Conservation (phyloP, 2,888 invertebrate species). For the Volucella bombylans region DNA sequence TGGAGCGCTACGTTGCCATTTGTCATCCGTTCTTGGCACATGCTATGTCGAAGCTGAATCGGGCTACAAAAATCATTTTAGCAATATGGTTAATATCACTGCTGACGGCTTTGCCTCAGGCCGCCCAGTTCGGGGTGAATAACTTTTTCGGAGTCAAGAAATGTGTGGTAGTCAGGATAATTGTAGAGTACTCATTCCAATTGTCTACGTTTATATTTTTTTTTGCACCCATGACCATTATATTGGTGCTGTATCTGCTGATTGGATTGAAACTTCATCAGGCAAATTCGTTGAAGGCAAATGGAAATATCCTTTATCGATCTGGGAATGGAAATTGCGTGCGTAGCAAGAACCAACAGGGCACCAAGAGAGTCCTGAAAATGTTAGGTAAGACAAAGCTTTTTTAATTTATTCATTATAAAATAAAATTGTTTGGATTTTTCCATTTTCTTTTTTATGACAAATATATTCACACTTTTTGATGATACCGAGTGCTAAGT, state of each 20-base stretch:
- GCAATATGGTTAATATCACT: conserved; percentile 91
- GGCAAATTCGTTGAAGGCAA: conserved; percentile 82
- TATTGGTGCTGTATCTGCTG: conserved; percentile 90
- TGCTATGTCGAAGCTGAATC: conserved; percentile 91
- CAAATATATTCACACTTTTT: too few relatives aligned
- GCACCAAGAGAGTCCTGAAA: conserved; percentile 87
- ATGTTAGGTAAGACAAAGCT: conserved; percentile 87
- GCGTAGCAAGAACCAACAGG: conserved; percentile 83
- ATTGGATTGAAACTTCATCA: conserved; percentile 88
- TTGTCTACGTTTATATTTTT: conserved; percentile 90
- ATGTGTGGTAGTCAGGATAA: conserved; percentile 80
- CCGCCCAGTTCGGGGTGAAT: conserved; percentile 89
- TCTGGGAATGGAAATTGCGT: conserved; percentile 76
- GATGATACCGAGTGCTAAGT: too few relatives aligned
- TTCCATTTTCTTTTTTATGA: too few relatives aligned
- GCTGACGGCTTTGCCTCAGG: conserved; percentile 89
- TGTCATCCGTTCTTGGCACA: conserved; percentile 87
- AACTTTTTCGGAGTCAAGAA: conserved; percentile 78
- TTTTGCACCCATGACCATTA: conserved; percentile 93
- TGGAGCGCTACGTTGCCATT: conserved; percentile 87
- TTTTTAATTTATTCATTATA: too few relatives aligned
- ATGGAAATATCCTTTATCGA: conserved; percentile 76
- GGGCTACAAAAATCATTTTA: conserved; percentile 90
- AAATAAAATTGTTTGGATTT: too few relatives aligned
- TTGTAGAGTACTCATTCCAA: conserved; percentile 84